phyloP scores from a whole-genome alignment of 2,888 invertebrate species.

The Athetis lepigone region DNA sequence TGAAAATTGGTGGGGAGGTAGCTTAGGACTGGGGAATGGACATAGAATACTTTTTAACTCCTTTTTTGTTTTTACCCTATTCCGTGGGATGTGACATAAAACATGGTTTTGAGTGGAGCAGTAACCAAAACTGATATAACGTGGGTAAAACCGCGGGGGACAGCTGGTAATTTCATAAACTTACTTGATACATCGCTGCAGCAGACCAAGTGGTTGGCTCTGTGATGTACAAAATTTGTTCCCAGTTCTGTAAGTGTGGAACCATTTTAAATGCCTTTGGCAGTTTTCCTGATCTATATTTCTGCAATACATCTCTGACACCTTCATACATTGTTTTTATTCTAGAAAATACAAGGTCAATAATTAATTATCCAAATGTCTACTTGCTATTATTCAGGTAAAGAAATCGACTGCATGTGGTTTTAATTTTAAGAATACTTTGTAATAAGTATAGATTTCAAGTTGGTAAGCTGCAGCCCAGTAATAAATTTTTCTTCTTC shows the following conservation, averaged over 20 bases:
- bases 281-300: conserved; percentile 98
- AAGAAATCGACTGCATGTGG: not conserved
- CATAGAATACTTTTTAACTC: too few relatives aligned
- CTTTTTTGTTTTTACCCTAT: too few relatives aligned
- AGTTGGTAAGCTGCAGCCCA: too few relatives aligned
- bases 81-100: too few relatives aligned
- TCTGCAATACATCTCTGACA: conserved; percentile 95
- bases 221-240: conserved; percentile 96
- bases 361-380: not conserved
- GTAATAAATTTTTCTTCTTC: too few relatives aligned
- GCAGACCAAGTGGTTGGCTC: conserved; percentile 99
- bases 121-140: too few relatives aligned
- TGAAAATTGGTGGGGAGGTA: too few relatives aligned
- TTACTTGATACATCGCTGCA: conserved; percentile 97
- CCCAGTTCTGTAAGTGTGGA: conserved; percentile 98
- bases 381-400: not conserved
- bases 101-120: too few relatives aligned
- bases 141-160: too few relatives aligned
- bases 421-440: too few relatives aligned
- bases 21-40: too few relatives aligned
- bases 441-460: not conserved
- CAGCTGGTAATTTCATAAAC: not conserved
- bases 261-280: conserved; percentile 99
- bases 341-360: conserved; percentile 71
- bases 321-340: conserved; percentile 97